Evolutionary conservation across 2,888 invertebrate species (phyloP).

Genomic region (Plemyria rubiginata): DNA sequence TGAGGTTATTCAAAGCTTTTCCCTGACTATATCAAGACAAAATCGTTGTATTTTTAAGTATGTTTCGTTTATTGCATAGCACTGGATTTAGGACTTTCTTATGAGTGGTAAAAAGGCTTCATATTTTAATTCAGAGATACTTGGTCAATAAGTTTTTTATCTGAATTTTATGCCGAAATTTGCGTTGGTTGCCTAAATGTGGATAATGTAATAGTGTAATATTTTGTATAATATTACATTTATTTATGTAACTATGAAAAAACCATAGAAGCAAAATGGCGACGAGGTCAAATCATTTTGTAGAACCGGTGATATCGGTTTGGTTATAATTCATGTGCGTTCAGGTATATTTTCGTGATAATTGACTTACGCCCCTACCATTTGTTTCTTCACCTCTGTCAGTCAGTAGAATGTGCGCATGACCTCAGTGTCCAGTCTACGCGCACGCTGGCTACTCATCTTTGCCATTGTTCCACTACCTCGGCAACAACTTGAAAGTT

Average conservation of each 20-base stretch:
- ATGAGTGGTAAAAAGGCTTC: no score
- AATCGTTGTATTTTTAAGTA: no score
- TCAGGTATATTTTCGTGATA: slow-evolving; percentile 29
- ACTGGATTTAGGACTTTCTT: no score
- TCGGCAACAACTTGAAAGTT: slow-evolving; percentile 50
- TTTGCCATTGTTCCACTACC: slow-evolving; percentile 56
- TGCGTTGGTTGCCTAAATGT: no score
- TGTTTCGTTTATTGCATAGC: no score
- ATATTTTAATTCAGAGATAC: no score
- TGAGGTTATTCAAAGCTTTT: no score
- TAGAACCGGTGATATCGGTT: slow-evolving; percentile 10
- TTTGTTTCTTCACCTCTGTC: slow-evolving; percentile 43
- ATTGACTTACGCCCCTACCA: slow-evolving; percentile 49
- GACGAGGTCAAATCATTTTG: not conserved
- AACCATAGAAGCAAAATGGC: not conserved
- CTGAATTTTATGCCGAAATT: no score
- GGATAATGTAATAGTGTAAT: no score
- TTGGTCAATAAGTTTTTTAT: no score
- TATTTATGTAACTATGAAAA: not conserved
- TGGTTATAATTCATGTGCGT: slow-evolving; percentile 10
- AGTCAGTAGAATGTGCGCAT: slow-evolving; percentile 43
- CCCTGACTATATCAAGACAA: no score
- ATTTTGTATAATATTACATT: not conserved
- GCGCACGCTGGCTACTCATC: slow-evolving; percentile 55
- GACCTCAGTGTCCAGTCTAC: slow-evolving; percentile 54